These are phyloP conservation scores for Glaucomys volans DNA, from an alignment of 2,113 vertebrate genomes.

Conservation along the genomic window DNA sequence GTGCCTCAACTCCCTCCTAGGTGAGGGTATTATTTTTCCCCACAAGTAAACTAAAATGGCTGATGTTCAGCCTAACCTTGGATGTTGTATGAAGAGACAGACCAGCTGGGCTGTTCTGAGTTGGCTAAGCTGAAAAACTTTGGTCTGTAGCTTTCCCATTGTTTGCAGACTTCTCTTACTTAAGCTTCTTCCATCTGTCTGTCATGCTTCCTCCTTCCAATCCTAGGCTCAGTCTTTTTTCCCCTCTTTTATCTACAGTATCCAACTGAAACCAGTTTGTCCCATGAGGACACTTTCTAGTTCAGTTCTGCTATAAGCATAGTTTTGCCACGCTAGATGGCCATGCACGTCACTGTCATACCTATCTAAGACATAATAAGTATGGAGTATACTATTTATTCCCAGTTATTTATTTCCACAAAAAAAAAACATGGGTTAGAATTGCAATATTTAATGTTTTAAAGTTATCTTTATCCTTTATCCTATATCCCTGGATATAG, in stretches of 20 bases:
- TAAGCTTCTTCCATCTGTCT: background rate
- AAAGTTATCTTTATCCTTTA: background rate
- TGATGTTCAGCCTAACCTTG: background rate
- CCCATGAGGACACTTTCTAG: background rate
- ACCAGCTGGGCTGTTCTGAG: background rate
- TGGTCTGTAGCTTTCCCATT: background rate
- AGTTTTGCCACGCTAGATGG: background rate
- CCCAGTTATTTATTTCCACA: background rate
- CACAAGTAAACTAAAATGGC: background rate
- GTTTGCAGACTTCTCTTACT: background rate
- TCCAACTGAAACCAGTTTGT: background rate
- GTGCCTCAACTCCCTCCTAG: background rate
- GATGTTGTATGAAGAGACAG: background rate
- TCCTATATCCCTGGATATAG: background rate
- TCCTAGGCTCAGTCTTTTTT: background rate
- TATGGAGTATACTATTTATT: background rate
- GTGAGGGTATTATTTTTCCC: background rate
- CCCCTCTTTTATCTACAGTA: background rate
- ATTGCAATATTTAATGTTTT: background rate
- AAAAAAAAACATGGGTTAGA: background rate
- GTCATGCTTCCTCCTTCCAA: background rate
- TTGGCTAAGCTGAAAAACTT: background rate
- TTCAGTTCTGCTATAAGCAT: background rate
- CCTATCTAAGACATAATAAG: background rate
- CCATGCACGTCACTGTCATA: background rate